phyloP scores from a whole-genome alignment of 2,797 vertebrate genomes.

The Peromyscus melanophrys region DNA sequence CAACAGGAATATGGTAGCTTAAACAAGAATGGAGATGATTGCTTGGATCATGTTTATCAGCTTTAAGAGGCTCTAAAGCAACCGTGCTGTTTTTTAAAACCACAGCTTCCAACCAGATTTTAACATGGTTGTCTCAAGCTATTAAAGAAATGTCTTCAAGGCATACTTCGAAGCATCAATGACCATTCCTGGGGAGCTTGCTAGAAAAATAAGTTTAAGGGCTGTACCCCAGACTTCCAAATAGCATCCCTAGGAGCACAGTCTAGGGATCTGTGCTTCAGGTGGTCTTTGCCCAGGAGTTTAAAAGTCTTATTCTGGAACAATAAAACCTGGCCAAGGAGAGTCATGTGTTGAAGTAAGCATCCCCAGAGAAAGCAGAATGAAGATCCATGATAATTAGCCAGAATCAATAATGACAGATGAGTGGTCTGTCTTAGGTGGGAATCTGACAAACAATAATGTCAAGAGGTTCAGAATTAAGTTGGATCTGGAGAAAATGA shows the following conservation, averaged over 20 bases:
- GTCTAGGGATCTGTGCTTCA: not conserved
- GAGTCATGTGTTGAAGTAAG: not conserved
- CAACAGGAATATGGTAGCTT: not conserved
- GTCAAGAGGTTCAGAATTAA: not conserved
- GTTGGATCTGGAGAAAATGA: not conserved
- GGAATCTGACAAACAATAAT: conserved; percentile 25
- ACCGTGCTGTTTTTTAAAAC: not conserved
- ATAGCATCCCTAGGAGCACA: not conserved
- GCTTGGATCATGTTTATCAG: not conserved
- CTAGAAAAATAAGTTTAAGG: not conserved
- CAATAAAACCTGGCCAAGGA: not conserved
- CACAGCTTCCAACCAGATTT: not conserved
- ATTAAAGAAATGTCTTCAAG: not conserved
- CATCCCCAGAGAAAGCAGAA: not conserved
- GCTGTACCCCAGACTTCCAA: not conserved
- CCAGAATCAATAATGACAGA: conserved; percentile 18
- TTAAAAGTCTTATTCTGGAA: not conserved
- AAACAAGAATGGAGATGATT: not conserved
- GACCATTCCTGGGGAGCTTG: not conserved
- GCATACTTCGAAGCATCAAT: not conserved
- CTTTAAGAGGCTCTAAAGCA: not conserved
- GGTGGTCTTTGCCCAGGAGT: not conserved
- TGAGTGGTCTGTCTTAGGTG: conserved; percentile 6
- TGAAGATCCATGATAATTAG: not conserved
- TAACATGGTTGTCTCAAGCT: not conserved